A percentile compares a stretch with the other conserved stretches of the same genome.
These are phyloP conservation scores for Rhopalosiphum padi DNA, from an alignment of 1,140 invertebrate species.

Conservation along the genomic window DNA sequence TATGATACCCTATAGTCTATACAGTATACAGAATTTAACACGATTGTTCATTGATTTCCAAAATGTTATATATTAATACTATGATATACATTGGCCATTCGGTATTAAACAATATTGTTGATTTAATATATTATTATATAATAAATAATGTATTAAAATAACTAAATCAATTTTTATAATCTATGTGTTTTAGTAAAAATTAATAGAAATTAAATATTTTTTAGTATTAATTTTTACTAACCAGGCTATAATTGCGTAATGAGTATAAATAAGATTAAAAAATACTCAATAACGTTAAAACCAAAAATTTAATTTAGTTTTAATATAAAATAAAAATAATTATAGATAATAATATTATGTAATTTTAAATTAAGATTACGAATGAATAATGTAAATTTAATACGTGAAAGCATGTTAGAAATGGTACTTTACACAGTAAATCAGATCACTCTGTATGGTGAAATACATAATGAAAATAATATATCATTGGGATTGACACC, in stretches of 20 bases:
- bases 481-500: constrained; percentile 25
- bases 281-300: not conserved
- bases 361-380: not conserved
- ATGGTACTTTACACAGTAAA: constrained; percentile 3
- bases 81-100: not conserved
- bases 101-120: not conserved
- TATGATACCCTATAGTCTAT: not conserved
- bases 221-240: not conserved
- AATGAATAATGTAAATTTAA: constrained; percentile 7
- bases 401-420: not conserved
- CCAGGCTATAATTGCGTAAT: not conserved
- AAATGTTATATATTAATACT: not conserved
- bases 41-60: not conserved
- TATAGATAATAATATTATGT: not conserved
- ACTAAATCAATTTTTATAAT: not conserved
- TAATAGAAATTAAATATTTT: not conserved
- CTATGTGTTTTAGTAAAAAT: not conserved
- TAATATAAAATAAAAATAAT: not conserved
- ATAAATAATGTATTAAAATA: not conserved
- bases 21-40: not conserved
- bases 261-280: not conserved
- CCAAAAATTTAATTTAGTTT: not conserved
- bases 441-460: not conserved
- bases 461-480: constrained; percentile 42
- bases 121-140: not conserved